These are phyloP conservation scores for Polia nebulosa DNA, from an alignment of 2,888 invertebrate genomes.

Conservation along the genomic window DNA sequence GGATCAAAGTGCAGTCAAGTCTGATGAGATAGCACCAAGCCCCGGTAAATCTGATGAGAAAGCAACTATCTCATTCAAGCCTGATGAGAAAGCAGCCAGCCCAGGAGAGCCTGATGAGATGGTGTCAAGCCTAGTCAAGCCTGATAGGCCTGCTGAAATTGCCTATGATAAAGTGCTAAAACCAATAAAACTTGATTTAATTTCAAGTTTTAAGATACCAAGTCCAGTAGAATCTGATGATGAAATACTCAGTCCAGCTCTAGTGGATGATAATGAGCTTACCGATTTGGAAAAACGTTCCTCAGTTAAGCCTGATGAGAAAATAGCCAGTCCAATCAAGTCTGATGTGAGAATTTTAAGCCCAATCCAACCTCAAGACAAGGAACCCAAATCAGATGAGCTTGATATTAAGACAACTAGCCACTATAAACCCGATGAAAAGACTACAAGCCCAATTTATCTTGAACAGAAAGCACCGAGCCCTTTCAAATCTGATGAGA, in stretches of 20 bases:
- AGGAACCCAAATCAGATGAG: not conserved
- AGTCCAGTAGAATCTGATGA: constrained; percentile 49
- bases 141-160: not conserved
- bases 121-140: not conserved
- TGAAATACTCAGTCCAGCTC: constrained; percentile 36
- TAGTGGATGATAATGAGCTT: constrained; percentile 34
- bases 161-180: constrained; percentile 5
- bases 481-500: constrained; percentile 1
- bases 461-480: constrained; percentile 16
- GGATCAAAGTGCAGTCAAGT: constrained; percentile 30
- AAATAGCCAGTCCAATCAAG: not conserved
- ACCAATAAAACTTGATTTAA: constrained; percentile 28
- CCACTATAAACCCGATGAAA: constrained; percentile 11
- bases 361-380: not conserved
- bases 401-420: not conserved
- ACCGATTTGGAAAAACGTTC: not conserved
- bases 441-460: constrained; percentile 17
- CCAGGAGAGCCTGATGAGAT: not conserved
- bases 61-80: not conserved
- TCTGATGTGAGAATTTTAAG: not conserved
- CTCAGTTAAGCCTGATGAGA: not conserved
- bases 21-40: constrained; percentile 25
- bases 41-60: not conserved
- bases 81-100: not conserved
- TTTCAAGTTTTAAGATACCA: constrained; percentile 36